Evolutionary conservation across 2,888 invertebrate species (phyloP).

Genomic region (Troilus luridus): DNA sequence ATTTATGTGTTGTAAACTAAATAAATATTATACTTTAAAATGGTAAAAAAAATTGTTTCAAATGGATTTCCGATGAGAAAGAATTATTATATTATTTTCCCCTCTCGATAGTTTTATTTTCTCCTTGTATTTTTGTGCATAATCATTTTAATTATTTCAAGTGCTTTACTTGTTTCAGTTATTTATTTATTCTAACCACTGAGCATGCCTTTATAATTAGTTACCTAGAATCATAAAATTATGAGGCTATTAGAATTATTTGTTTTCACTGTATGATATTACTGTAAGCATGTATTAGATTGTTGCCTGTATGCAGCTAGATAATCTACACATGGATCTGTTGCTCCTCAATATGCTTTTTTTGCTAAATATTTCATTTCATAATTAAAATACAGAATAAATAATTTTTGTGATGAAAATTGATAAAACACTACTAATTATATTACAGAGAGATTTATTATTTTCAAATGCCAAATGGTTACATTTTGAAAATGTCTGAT

Average conservation of each 20-base stretch:
- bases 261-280: background rate
- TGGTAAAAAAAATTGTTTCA: background rate
- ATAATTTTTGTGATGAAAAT: background rate
- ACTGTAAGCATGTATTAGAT: background rate
- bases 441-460: too few species aligned
- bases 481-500: too few species aligned
- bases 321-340: background rate
- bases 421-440: background rate
- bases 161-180: background rate
- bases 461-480: too few species aligned
- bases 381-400: background rate
- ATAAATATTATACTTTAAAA: background rate
- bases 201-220: background rate
- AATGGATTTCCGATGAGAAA: background rate
- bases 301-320: background rate
- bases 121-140: background rate
- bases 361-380: background rate
- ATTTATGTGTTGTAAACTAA: background rate
- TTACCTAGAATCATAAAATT: background rate
- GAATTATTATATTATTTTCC: background rate
- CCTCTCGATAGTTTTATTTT: background rate
- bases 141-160: background rate
- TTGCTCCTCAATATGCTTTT: background rate
- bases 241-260: background rate
- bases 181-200: background rate